Percentiles rank a stretch among this genome's conserved stretches.
Evolutionary conservation across 2,888 invertebrate genomes (phyloP).

Genomic region (Heliconius charithonia): DNA sequence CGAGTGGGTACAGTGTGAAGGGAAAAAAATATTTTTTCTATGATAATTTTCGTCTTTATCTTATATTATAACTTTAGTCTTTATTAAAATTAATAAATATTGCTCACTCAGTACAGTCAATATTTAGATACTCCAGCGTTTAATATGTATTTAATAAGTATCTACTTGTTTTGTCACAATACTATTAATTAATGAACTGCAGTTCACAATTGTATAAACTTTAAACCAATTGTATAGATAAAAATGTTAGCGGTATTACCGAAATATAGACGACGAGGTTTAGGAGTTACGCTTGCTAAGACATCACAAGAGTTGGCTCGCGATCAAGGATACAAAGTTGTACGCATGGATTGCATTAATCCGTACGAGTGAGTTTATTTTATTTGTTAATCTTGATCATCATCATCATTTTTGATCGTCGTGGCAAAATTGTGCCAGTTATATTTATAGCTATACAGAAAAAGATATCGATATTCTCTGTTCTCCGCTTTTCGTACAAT

Average conservation of each 20-base stretch:
- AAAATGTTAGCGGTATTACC: constrained; percentile 74
- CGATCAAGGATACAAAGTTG: constrained; percentile 67
- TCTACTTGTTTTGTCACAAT: background rate
- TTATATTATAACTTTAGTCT: no score
- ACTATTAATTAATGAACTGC: background rate
- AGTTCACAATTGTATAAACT: constrained; percentile 1
- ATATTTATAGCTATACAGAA: no score
- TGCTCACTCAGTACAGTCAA: background rate
- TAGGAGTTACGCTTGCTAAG: constrained; percentile 66
- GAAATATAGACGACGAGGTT: constrained; percentile 68
- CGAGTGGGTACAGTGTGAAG: no score
- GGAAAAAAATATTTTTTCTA: no score
- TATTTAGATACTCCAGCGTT: background rate
- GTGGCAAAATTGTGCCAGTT: no score
- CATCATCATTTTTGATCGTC: no score
- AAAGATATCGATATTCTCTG: no score
- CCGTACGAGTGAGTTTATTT: constrained; percentile 65
- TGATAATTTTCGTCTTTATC: no score
- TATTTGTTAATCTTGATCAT: background rate
- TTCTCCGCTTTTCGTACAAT: no score
- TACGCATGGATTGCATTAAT: constrained; percentile 77
- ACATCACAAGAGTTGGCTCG: constrained; percentile 62
- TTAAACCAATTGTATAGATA: constrained; percentile 55
- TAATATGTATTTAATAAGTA: background rate
- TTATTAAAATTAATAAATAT: no score